These are phyloP conservation scores for Lepeophtheirus nordmannii DNA, from an alignment of 2,888 invertebrate species.

Conservation along the genomic window DNA sequence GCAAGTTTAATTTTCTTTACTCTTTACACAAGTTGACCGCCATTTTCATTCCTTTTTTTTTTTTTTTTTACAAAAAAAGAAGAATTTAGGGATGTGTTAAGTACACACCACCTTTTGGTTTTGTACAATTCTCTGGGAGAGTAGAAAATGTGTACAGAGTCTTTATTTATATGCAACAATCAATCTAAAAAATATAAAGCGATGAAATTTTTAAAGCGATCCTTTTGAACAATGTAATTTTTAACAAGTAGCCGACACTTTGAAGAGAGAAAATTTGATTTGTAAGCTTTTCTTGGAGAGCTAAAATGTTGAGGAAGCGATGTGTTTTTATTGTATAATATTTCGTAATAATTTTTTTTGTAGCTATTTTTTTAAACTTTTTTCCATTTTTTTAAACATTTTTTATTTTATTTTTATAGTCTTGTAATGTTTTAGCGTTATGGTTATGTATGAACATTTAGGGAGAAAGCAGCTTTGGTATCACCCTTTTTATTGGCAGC, in stretches of 20 bases:
- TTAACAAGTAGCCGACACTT: background rate
- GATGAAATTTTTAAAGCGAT: background rate
- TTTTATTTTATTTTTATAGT: background rate
- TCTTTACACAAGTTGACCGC: too few species aligned
- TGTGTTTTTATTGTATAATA: background rate
- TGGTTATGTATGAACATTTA: constrained; percentile 47
- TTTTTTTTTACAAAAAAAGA: too few species aligned
- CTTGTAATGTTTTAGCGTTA: background rate
- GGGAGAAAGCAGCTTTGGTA: constrained; percentile 64
- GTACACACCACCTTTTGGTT: too few species aligned
- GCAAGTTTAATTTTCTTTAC: too few species aligned
- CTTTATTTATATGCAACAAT: background rate
- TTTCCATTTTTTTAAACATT: background rate
- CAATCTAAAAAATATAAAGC: background rate
- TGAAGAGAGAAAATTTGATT: background rate
- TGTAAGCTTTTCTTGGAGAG: background rate
- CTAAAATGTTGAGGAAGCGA: background rate
- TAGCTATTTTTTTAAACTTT: background rate
- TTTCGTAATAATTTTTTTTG: background rate
- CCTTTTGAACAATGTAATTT: background rate
- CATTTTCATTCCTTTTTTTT: too few species aligned
- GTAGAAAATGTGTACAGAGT: background rate
- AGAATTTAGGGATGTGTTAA: too few species aligned
- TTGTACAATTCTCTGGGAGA: background rate
- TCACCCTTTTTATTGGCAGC: constrained; percentile 73